Conservation (phyloP, 2,113 vertebrate species). For the Alaudala cheleensis region DNA sequence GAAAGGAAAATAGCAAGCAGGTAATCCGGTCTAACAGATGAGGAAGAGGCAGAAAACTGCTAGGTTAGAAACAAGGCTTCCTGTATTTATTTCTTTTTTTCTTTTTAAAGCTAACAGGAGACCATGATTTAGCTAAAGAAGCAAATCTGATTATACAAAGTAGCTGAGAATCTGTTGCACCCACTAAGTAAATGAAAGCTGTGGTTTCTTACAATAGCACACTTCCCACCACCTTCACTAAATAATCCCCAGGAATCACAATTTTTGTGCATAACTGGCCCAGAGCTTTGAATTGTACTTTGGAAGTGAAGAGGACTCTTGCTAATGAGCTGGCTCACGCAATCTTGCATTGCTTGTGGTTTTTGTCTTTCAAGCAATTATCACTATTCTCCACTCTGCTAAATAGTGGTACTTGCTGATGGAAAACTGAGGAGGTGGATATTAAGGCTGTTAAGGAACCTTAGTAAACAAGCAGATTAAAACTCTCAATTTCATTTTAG, state of each 20-base stretch:
- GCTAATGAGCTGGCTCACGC: neutral
- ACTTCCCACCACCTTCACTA: slow-evolving; percentile 7
- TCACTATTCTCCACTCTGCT: neutral
- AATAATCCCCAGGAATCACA: neutral
- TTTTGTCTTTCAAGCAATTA: slow-evolving; percentile 1
- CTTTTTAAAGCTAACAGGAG: neutral
- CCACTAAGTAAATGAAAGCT: slow-evolving; percentile 6
- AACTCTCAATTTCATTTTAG: neutral
- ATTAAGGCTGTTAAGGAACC: slow-evolving; percentile 1
- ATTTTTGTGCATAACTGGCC: neutral
- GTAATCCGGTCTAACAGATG: neutral
- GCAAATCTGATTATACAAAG: slow-evolving; percentile 33
- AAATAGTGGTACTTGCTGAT: neutral
- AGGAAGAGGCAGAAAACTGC: neutral
- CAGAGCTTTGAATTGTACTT: neutral
- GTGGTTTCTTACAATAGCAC: neutral
- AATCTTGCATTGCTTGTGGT: neutral
- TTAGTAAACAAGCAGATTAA: slow-evolving; percentile 6
- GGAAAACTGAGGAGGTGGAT: slow-evolving; percentile 1
- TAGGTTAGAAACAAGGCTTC: neutral
- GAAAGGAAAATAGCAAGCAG: neutral
- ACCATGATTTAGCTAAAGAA: slow-evolving; percentile 27
- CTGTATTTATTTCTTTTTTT: neutral
- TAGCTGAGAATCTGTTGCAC: neutral
- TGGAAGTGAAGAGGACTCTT: neutral